A percentile compares a stretch with the other conserved stretches of the same genome.
Conservation (phyloP, 2,797 vertebrate species). For the Anableps anableps region DNA sequence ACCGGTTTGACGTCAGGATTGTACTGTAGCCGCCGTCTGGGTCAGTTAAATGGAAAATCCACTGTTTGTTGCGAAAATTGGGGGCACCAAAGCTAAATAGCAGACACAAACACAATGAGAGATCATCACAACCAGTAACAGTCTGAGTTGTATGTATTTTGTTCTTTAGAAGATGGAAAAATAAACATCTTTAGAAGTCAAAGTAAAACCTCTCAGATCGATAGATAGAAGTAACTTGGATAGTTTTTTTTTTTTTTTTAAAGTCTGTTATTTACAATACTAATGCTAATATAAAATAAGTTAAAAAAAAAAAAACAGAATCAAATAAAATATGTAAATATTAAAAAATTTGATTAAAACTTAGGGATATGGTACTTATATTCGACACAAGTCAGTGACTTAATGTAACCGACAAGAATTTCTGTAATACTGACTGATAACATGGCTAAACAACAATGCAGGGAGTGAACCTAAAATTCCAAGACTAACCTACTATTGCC, state of each 20-base stretch:
- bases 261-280: no score
- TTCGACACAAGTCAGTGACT: no score
- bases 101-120: not conserved
- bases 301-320: no score
- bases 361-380: no score
- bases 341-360: no score
- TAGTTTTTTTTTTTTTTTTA: not conserved
- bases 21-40: conserved; percentile 39
- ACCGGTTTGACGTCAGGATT: conserved; percentile 65
- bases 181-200: no score
- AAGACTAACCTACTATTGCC: not conserved
- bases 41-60: conserved; percentile 4
- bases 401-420: no score
- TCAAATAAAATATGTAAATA: no score
- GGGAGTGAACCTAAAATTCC: not conserved
- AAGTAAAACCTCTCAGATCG: no score
- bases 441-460: no score
- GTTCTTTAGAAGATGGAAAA: not conserved
- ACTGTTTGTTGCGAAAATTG: not conserved
- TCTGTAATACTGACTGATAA: no score
- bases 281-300: no score
- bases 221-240: not conserved
- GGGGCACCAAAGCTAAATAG: not conserved
- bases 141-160: not conserved
- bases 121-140: not conserved